Percentiles rank a stretch among this genome's conserved stretches.
phyloP scores from a whole-genome alignment of 2,797 vertebrate species.

The Vespertilio murinus region DNA sequence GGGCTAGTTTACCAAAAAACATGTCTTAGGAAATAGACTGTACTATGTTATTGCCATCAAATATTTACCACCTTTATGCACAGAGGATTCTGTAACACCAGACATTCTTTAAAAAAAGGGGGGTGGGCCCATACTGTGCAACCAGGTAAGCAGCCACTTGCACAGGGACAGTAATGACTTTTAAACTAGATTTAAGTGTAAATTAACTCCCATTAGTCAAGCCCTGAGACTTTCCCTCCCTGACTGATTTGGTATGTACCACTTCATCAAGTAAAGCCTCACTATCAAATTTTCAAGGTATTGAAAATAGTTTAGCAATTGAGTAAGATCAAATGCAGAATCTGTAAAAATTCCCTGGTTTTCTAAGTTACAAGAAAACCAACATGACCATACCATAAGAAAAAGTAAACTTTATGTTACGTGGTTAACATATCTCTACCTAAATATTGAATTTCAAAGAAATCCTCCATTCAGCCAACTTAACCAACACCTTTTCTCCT shows the following conservation, averaged over 20 bases:
- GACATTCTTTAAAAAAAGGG: background rate
- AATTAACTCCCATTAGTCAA: background rate
- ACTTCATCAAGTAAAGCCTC: background rate
- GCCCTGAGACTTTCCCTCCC: background rate
- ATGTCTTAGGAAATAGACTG: background rate
- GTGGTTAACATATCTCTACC: background rate
- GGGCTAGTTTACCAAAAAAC: constrained; percentile 1
- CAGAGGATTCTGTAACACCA: background rate
- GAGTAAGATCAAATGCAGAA: background rate
- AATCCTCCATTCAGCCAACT: background rate
- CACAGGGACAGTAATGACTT: background rate
- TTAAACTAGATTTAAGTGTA: background rate
- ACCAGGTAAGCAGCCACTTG: background rate
- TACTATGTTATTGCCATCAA: background rate
- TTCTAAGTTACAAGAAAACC: background rate
- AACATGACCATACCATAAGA: background rate
- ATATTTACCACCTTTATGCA: background rate
- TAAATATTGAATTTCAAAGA: background rate
- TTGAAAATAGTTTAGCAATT: background rate
- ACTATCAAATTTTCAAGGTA: background rate
- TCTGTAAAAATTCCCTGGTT: background rate
- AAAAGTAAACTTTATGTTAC: background rate
- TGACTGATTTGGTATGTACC: background rate
- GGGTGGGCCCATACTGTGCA: background rate
- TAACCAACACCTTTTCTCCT: background rate